A percentile compares a stretch with the other conserved stretches of the same genome.
These are phyloP conservation scores for Iselma pallidipennis DNA, from an alignment of 2,888 invertebrate species.

Conservation along the genomic window DNA sequence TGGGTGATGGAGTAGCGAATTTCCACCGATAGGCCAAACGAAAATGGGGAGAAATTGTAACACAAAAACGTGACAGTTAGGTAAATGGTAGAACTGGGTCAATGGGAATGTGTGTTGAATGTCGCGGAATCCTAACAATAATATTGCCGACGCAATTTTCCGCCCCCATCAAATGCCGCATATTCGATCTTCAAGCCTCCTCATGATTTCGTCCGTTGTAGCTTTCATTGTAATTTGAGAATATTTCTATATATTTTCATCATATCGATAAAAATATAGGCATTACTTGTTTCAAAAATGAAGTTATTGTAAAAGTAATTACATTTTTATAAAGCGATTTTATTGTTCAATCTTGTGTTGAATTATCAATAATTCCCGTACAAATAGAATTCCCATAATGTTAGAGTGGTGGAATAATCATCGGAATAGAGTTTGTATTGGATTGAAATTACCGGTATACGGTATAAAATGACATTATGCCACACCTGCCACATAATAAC, in stretches of 20 bases:
- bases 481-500: conserved; percentile 40
- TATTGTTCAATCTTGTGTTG: too few species aligned
- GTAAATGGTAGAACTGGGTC: not conserved
- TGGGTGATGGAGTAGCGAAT: not conserved
- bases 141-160: not conserved
- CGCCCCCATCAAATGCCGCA: not conserved
- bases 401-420: conserved; percentile 15
- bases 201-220: not conserved
- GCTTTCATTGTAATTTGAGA: too few species aligned
- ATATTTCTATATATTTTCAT: too few species aligned
- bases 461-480: conserved; percentile 30
- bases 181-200: not conserved
- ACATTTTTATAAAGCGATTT: too few species aligned
- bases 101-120: not conserved
- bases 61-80: not conserved
- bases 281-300: too few species aligned
- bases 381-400: not conserved
- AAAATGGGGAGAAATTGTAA: not conserved
- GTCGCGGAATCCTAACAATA: not conserved
- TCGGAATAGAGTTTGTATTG: conserved; percentile 20
- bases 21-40: not conserved
- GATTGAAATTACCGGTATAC: conserved; percentile 30
- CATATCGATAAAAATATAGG: too few species aligned
- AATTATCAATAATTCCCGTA: not conserved
- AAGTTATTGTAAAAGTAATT: too few species aligned